These are phyloP conservation scores for Philopotamus ludificatus DNA, from an alignment of 1,140 invertebrate species.

Conservation along the genomic window DNA sequence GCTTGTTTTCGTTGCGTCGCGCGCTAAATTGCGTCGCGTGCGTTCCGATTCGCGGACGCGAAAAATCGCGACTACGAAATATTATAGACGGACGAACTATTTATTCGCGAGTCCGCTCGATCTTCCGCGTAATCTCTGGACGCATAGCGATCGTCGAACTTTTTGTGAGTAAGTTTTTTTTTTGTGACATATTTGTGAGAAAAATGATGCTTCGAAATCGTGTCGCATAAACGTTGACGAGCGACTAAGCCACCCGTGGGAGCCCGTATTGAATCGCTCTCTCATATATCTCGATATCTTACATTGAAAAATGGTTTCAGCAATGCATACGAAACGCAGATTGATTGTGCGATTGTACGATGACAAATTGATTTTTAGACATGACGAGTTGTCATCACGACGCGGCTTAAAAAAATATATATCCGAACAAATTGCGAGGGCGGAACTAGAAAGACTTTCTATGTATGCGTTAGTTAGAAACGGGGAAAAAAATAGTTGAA, in stretches of 20 bases:
- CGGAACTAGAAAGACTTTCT: no score
- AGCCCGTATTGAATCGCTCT: constrained; percentile 19
- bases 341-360: constrained; percentile 24
- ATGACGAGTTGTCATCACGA: constrained; percentile 23
- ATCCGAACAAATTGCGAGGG: no score
- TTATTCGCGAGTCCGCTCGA: not conserved
- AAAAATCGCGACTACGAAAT: not conserved
- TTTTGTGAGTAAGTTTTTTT: no score
- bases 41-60: not conserved
- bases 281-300: constrained; percentile 29
- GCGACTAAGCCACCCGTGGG: constrained; percentile 21
- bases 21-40: no score
- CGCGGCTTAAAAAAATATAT: no score
- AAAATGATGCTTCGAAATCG: not conserved
- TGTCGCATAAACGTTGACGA: not conserved
- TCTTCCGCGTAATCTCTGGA: not conserved
- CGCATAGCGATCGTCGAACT: no score
- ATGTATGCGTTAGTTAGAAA: no score
- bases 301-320: constrained; percentile 14
- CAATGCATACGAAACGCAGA: constrained; percentile 19
- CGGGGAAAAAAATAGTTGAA: no score
- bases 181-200: no score
- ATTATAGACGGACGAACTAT: not conserved
- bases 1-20: not conserved
- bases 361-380: constrained; percentile 26